Conservation (phyloP, 2,888 invertebrate species). For the Hemicrepidius hirtus region DNA sequence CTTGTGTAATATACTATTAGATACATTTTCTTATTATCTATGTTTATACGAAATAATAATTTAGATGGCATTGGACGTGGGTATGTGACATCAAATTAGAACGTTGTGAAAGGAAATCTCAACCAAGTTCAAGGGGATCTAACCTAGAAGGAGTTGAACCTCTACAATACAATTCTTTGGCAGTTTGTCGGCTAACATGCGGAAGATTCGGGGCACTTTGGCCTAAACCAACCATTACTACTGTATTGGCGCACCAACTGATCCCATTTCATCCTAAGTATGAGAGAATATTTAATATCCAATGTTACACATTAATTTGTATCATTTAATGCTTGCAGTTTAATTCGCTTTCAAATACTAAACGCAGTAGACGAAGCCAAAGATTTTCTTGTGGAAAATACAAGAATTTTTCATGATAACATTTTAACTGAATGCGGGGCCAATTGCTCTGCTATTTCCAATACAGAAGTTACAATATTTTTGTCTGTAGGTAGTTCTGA, state of each 20-base stretch:
- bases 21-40: too few relatives aligned
- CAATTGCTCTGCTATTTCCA: slow-evolving; percentile 69
- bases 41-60: slow-evolving; percentile 16
- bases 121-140: slow-evolving; percentile 9
- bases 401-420: slow-evolving; percentile 75
- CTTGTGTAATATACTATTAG: too few relatives aligned
- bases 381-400: slow-evolving; percentile 75
- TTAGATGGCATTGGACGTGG: slow-evolving; percentile 59
- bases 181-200: slow-evolving; percentile 81
- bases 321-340: not conserved
- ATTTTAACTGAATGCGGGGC: slow-evolving; percentile 77
- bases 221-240: slow-evolving; percentile 78
- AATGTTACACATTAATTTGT: not conserved
- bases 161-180: slow-evolving; percentile 68
- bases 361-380: slow-evolving; percentile 72
- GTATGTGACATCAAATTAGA: slow-evolving; percentile 50
- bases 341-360: slow-evolving; percentile 72
- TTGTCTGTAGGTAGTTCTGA: slow-evolving; percentile 74
- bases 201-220: slow-evolving; percentile 81
- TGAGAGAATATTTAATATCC: too few relatives aligned
- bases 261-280: slow-evolving; percentile 47
- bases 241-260: slow-evolving; percentile 33
- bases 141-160: slow-evolving; percentile 7
- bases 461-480: slow-evolving; percentile 76
- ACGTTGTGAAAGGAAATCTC: slow-evolving; percentile 45